Base-by-base conservation (phyloP, 2,888 invertebrate genomes). In the Antheraea assamensis region DNA sequence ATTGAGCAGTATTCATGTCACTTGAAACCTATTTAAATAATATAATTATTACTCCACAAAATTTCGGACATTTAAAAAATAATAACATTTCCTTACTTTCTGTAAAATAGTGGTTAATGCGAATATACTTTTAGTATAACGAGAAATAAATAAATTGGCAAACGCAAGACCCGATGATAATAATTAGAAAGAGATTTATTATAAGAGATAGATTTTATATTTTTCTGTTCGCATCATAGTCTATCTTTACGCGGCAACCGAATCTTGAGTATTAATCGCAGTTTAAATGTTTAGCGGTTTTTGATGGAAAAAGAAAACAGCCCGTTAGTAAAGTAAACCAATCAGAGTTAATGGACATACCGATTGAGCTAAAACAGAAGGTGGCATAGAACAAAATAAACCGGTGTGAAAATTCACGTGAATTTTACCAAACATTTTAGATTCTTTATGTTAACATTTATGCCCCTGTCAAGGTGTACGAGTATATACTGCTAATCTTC, bases 301-400 rank as follows among this genome's bases (percentile, higher is more conserved):
- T 76, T 80, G 78, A 76, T 79, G 72, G 75, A 74, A 76, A 80
- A 84, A 84, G 81, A 87, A 88, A 88, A 90, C 83, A 90, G 78
- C 81, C 78, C 78, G 79, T 64, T 83, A 80, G 82, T 83, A 87
- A 90, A 88, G 84, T 88, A 90, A 90, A 90, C 87, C 86, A 83
- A 85, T 84, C 78, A 83, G 86, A 79, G 95, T 92, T 89, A 96
- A 96, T 88, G 95, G 95, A 89, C 92, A 94, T 74, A 92, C 85
- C 72, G 95, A 95, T 80, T 95, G 95, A 89, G 93, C 83, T 75
- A 92, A 93, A 90, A 92, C 95, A 87, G 94, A 91, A 83, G 95
- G 86, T 78, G 93, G 87, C 81, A 85, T 74, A 81, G 78, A 83
- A 87, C 73, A 90, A 90, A 92, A 91, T 89, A 91, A 88, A 88